These are phyloP conservation scores for Drosophila prosaltans DNA, from an alignment of 1,140 invertebrate species.

Conservation along the genomic window DNA sequence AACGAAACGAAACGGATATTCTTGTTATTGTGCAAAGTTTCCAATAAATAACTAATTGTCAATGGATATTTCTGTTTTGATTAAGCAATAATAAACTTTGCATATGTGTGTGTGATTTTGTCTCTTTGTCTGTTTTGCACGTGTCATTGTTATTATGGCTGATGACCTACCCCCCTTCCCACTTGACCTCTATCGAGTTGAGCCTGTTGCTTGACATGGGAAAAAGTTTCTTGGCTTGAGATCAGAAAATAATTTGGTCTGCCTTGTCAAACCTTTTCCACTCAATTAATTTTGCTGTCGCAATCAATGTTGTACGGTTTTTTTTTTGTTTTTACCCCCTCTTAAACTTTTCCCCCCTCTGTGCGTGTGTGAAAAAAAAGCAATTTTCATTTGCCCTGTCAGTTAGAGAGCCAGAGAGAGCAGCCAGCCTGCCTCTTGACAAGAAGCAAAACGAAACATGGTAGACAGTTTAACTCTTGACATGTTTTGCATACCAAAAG, in stretches of 20 bases:
- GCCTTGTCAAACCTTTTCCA: slow-evolving; percentile 46
- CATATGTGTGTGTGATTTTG: no score
- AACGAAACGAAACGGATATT: background rate
- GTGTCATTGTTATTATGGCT: background rate
- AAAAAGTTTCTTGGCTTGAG: background rate
- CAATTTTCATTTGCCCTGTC: slow-evolving; percentile 41
- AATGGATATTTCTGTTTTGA: slow-evolving; percentile 3
- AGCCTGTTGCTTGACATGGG: background rate
- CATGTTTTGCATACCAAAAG: slow-evolving; percentile 42
- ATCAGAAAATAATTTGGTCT: slow-evolving; percentile 31
- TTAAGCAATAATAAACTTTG: background rate
- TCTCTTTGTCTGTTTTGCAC: background rate
- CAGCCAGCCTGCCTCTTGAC: background rate
- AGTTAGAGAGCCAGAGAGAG: background rate
- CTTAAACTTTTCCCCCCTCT: background rate
- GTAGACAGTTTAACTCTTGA: slow-evolving; percentile 23
- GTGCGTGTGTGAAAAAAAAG: slow-evolving; percentile 38
- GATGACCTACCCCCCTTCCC: background rate
- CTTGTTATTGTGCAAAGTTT: background rate
- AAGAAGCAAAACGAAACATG: slow-evolving; percentile 9
- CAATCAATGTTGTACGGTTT: slow-evolving; percentile 52
- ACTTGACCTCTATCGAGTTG: background rate
- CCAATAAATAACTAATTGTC: slow-evolving; percentile 5
- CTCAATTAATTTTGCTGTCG: slow-evolving; percentile 68
- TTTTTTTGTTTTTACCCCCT: no score